phyloP scores from a whole-genome alignment of 2,113 vertebrate genomes.

The Microtus pennsylvanicus region DNA sequence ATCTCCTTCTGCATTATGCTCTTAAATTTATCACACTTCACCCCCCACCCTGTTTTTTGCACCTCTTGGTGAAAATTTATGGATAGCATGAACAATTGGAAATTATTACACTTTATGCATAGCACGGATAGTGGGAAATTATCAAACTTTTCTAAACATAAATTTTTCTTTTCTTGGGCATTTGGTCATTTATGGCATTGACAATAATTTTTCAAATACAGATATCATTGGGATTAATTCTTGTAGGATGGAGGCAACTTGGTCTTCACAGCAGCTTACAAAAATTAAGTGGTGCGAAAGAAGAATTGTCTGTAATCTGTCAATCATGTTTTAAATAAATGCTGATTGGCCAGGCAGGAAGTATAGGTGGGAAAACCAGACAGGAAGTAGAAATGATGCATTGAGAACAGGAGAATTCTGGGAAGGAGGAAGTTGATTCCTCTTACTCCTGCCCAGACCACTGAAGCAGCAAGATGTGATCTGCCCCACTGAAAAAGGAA shows the following conservation, averaged over 20 bases:
- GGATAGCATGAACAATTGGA: too few relatives aligned
- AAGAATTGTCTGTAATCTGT: too few relatives aligned
- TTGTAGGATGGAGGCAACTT: fast-evolving
- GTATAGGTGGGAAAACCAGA: too few relatives aligned
- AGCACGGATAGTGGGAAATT: neutral
- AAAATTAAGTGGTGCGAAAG: neutral
- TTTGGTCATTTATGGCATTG: neutral
- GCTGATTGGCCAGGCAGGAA: too few relatives aligned
- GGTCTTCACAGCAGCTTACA: neutral
- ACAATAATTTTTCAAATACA: neutral
- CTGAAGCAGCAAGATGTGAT: too few relatives aligned
- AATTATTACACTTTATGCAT: too few relatives aligned
- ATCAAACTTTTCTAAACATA: constrained; percentile 3
- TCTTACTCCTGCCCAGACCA: too few relatives aligned
- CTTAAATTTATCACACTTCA: neutral
- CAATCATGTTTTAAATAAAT: too few relatives aligned
- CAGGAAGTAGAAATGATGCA: too few relatives aligned
- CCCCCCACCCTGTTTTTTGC: neutral
- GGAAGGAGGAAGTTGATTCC: too few relatives aligned
- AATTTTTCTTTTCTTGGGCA: neutral
- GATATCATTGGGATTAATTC: neutral
- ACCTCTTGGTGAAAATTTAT: neutral
- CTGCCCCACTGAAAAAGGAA: too few relatives aligned
- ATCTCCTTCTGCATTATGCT: neutral
- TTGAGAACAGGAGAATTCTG: too few relatives aligned